Percentiles rank a stretch among this genome's conserved stretches.
Evolutionary conservation across 2,113 vertebrate genomes (phyloP).

Genomic region (Ageneiosus marmoratus): DNA sequence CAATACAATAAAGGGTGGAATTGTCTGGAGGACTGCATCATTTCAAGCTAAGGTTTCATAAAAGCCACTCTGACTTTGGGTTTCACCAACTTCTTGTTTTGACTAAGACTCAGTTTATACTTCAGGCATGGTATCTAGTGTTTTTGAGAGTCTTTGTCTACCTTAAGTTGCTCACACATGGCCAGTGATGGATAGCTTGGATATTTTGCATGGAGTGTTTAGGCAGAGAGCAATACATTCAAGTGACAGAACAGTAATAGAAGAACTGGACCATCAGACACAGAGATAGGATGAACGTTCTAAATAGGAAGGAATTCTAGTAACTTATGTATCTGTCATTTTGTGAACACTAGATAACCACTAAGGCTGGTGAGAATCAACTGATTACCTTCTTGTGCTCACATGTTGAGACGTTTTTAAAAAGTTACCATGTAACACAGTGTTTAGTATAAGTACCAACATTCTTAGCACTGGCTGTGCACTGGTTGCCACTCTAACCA

Average conservation of each 20-base stretch:
- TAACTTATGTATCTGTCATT: background rate
- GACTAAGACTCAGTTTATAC: constrained; percentile 21
- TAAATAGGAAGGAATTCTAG: background rate
- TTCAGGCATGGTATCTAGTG: constrained; percentile 10
- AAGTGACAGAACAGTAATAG: constrained; percentile 39
- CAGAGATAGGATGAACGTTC: background rate
- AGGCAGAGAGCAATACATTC: constrained; percentile 24
- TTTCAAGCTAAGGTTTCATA: constrained; percentile 53
- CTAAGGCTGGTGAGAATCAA: background rate
- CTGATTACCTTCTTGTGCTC: background rate
- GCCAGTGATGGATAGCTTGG: background rate
- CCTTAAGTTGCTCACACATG: constrained; percentile 12
- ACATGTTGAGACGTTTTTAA: background rate
- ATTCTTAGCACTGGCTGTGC: background rate
- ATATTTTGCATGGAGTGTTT: constrained; percentile 29
- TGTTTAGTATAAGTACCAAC: background rate
- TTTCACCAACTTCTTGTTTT: constrained; percentile 12
- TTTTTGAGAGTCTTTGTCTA: constrained; percentile 3
- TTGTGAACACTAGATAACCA: background rate
- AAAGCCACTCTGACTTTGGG: constrained; percentile 24
- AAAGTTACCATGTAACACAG: background rate
- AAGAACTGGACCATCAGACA: constrained; percentile 23
- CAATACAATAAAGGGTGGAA: constrained; percentile 51
- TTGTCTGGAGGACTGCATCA: constrained; percentile 14
- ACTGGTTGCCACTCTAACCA: background rate